Base-by-base conservation (phyloP, 2,888 invertebrate species). In the Tinea pellionella region DNA sequence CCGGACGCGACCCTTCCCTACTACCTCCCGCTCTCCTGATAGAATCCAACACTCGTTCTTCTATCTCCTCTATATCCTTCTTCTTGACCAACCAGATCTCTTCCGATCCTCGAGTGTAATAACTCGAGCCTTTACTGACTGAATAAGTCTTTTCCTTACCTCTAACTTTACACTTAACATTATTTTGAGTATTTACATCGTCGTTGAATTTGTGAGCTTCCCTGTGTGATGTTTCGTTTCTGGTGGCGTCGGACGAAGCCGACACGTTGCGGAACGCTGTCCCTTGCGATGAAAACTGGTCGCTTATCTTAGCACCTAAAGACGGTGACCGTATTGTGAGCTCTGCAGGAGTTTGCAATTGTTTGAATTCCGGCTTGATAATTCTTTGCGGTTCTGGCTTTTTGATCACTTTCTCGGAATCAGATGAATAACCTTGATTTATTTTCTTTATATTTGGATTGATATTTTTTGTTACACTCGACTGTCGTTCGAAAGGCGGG, bases 81-180 rank as follows among this genome's bases (percentile, higher is more conserved):
- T 87, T 87, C 69, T 87, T 87, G n/a, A 87, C 87, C 43, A 87
- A 71, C 87, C 87, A 87, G 51, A 87, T 87, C 66, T 87, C 87
- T 61, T 87, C 87, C 0, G 87, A 80, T 12, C 87, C 87, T 55
- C 87, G 70, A 1, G 83, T 84, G 70, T 83, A 86, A 68, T 86
- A 87, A 62, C 84, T 83, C 19, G 85, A 83, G 0, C 85, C 85
- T 63, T 86, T 86, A 65, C 81, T 82, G 18, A 84, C 82, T 13
- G 82, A 80, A 37, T 37, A 37, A 18, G 41, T 15, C 16, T 47
- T 59, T 11, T 61, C 43, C 47, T 61, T 62, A 47, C 16, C 16
- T 47, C 15, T 16, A 47, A 53, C 68, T 75, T 68, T 82, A 82
- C 77, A 65, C 66, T 82, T 82, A 65, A 77, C 69, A 67, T 78